Percentiles rank a stretch among this genome's conserved stretches.
phyloP scores from a whole-genome alignment of 2,797 vertebrate species.

The Acanthurus leucopareius region DNA sequence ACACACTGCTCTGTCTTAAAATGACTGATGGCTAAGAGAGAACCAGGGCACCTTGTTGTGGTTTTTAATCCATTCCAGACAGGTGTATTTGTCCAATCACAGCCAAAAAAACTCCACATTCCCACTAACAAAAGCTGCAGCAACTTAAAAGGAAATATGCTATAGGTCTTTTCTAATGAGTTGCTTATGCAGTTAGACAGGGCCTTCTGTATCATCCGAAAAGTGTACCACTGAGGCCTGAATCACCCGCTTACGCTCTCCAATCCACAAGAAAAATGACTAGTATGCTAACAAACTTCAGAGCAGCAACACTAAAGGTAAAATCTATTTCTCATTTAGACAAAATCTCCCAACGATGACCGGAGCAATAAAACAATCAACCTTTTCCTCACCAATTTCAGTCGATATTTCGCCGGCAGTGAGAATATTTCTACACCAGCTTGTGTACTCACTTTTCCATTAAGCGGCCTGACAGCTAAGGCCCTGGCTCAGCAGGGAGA shows the following conservation, averaged over 20 bases:
- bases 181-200: slow-evolving; percentile 59
- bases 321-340: slow-evolving; percentile 64
- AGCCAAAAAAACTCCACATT: neutral
- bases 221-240: slow-evolving; percentile 52
- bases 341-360: slow-evolving; percentile 49
- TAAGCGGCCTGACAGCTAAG: slow-evolving; percentile 47
- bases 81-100: slow-evolving; percentile 44
- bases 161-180: slow-evolving; percentile 64
- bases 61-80: slow-evolving; percentile 17
- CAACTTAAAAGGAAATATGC: slow-evolving; percentile 16
- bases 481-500: neutral
- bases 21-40: neutral
- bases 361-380: slow-evolving; percentile 54
- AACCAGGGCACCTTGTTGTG: neutral
- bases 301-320: slow-evolving; percentile 42
- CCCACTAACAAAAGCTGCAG: slow-evolving; percentile 24
- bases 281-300: slow-evolving; percentile 53
- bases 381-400: slow-evolving; percentile 26
- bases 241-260: slow-evolving; percentile 50
- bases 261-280: slow-evolving; percentile 57
- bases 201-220: slow-evolving; percentile 55
- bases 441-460: slow-evolving; percentile 35
- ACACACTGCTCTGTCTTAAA: slow-evolving; percentile 3
- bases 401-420: slow-evolving; percentile 43
- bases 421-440: slow-evolving; percentile 36